Percentiles rank a stretch among this genome's conserved stretches.
Conservation (phyloP, 2,797 vertebrate genomes). For the Picus viridis region DNA sequence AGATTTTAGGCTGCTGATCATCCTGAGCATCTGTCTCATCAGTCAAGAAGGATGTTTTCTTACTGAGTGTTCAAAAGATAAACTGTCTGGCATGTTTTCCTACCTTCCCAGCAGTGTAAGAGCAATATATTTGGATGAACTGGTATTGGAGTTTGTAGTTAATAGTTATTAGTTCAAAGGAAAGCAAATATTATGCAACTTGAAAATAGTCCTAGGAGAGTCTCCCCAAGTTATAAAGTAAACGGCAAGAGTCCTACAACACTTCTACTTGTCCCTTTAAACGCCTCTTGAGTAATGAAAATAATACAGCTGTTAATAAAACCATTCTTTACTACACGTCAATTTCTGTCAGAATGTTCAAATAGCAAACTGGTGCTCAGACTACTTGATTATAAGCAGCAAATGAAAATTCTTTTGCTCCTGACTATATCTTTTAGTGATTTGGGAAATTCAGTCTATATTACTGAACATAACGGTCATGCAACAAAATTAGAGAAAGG, state of each 20-base stretch:
- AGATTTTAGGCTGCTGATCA: not conserved
- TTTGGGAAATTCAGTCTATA: not conserved
- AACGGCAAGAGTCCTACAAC: not conserved
- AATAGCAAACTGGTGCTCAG: not conserved
- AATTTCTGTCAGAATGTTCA: not conserved
- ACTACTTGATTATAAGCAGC: not conserved
- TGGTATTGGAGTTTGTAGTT: not conserved
- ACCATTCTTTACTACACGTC: not conserved
- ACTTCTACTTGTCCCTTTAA: not conserved
- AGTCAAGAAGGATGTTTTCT: not conserved
- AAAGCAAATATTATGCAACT: not conserved
- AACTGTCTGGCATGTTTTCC: not conserved
- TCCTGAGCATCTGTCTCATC: not conserved
- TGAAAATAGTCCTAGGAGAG: not conserved
- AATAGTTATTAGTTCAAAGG: not conserved
- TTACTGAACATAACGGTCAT: not conserved
- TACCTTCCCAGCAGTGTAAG: not conserved
- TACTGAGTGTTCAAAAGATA: not conserved
- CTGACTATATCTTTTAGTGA: not conserved
- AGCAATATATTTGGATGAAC: not conserved
- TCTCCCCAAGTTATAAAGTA: not conserved
- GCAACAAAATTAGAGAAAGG: not conserved
- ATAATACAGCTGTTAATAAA: slow-evolving; percentile 5
- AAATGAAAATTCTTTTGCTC: not conserved
- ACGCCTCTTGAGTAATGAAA: slow-evolving; percentile 1